Evolutionary conservation across 2,888 invertebrate species (phyloP).

Genomic region (Parnassius orleans): DNA sequence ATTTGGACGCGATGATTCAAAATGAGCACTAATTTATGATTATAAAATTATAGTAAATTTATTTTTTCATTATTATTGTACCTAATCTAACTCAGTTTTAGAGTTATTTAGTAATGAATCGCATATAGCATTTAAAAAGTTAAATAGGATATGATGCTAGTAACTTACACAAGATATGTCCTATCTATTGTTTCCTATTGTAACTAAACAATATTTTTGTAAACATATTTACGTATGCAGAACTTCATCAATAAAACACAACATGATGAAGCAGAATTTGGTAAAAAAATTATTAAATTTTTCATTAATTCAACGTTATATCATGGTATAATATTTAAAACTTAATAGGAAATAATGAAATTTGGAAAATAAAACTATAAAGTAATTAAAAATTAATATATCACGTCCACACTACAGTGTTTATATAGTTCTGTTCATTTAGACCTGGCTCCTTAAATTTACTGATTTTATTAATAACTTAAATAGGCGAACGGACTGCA

Average conservation of each 20-base stretch:
- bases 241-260: too few species aligned
- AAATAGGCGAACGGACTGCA: slow-evolving; percentile 15
- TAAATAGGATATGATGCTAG: neutral
- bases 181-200: slow-evolving; percentile 19
- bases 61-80: neutral
- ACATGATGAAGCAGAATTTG: too few species aligned
- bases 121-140: neutral
- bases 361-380: neutral
- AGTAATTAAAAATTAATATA: neutral
- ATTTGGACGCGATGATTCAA: too few species aligned
- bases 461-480: slow-evolving; percentile 19
- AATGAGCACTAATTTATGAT: neutral
- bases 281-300: too few species aligned
- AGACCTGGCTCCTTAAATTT: slow-evolving; percentile 2
- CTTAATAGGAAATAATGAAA: too few species aligned
- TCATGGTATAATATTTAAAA: too few species aligned
- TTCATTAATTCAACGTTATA: too few species aligned
- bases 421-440: neutral
- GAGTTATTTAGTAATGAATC: neutral
- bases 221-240: neutral
- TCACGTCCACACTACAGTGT: neutral
- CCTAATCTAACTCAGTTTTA: neutral
- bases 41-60: neutral
- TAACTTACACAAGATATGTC: neutral
- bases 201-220: slow-evolving; percentile 13